Evolutionary conservation across 2,113 vertebrate species (phyloP).

Genomic region (Hepsetus odoe): DNA sequence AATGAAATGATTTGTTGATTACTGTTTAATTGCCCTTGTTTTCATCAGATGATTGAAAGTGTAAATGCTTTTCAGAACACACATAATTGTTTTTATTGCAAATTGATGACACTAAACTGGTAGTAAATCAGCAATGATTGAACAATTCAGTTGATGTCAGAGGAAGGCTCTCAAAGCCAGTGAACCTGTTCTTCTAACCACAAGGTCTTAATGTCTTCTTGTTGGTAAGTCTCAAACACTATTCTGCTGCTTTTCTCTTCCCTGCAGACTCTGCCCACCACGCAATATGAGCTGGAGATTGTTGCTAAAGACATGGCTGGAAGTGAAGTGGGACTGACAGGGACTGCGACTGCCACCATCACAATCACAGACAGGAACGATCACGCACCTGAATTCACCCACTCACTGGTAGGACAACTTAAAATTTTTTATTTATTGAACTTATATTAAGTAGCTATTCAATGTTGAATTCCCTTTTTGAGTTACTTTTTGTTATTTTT

Average conservation of each 20-base stretch:
- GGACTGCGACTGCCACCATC: conserved; percentile 93
- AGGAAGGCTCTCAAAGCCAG: conserved; percentile 1
- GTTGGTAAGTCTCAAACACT: not conserved
- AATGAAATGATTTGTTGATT: conserved; percentile 44
- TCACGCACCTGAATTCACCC: conserved; percentile 95
- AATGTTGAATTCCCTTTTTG: too few species aligned
- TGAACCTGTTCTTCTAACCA: not conserved
- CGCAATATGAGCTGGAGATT: conserved; percentile 91
- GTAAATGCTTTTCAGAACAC: conserved; percentile 36
- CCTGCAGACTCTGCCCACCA: conserved; percentile 88
- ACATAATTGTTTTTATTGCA: conserved; percentile 36
- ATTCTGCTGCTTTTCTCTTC: conserved; percentile 19
- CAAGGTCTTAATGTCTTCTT: not conserved
- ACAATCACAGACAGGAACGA: conserved; percentile 97
- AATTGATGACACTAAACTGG: conserved; percentile 36
- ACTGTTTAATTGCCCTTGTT: conserved; percentile 37
- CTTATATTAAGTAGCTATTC: too few species aligned
- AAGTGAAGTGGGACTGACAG: conserved; percentile 90
- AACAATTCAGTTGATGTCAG: conserved; percentile 45
- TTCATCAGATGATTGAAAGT: conserved; percentile 37
- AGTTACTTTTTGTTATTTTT: not conserved
- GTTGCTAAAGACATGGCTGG: conserved; percentile 97
- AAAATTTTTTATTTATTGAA: not conserved
- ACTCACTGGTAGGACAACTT: conserved; percentile 85
- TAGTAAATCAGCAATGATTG: conserved; percentile 30